A percentile compares a stretch with the other conserved stretches of the same genome.
phyloP scores from a whole-genome alignment of 2,797 vertebrate genomes.

The Menidia menidia region DNA sequence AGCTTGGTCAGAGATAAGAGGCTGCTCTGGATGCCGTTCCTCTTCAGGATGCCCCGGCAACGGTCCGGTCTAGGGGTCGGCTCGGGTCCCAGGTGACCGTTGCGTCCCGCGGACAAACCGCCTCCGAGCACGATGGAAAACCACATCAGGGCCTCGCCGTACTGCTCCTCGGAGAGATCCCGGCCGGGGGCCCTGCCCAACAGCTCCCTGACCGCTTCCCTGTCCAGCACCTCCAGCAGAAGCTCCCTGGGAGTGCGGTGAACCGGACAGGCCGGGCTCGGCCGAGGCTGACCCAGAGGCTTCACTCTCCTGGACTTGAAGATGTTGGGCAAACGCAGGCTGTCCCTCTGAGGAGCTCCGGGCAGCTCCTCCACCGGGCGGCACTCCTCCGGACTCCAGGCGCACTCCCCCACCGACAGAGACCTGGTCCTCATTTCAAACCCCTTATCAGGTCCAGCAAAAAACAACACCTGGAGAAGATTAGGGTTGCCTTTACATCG shows the following conservation, averaged over 20 bases:
- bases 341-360: slow-evolving; percentile 34
- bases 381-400: slow-evolving; percentile 77
- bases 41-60: slow-evolving; percentile 68
- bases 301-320: slow-evolving; percentile 71
- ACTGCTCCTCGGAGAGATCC: slow-evolving; percentile 61
- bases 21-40: slow-evolving; percentile 69
- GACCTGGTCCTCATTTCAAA: slow-evolving; percentile 70
- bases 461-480: not conserved
- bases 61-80: slow-evolving; percentile 55
- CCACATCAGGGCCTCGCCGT: slow-evolving; percentile 65
- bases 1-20: slow-evolving; percentile 62
- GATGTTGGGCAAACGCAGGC: slow-evolving; percentile 70
- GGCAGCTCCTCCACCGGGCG: slow-evolving; percentile 51
- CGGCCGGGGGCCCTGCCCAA: slow-evolving; percentile 51
- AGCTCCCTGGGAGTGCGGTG: slow-evolving; percentile 67
- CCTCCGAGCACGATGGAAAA: slow-evolving; percentile 71
- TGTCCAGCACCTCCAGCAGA: slow-evolving; percentile 69
- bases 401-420: slow-evolving; percentile 66
- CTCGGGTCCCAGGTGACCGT: slow-evolving; percentile 30
- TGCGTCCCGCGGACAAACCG: slow-evolving; percentile 61
- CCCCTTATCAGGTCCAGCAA: slow-evolving; percentile 11
- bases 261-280: slow-evolving; percentile 52
- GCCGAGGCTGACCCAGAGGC: slow-evolving; percentile 32
- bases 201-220: slow-evolving; percentile 61
- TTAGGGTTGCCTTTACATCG: not conserved